A percentile compares a stretch with the other conserved stretches of the same genome.
These are phyloP conservation scores for Cylindroiulus punctatus DNA, from an alignment of 2,888 invertebrate species.

Conservation along the genomic window DNA sequence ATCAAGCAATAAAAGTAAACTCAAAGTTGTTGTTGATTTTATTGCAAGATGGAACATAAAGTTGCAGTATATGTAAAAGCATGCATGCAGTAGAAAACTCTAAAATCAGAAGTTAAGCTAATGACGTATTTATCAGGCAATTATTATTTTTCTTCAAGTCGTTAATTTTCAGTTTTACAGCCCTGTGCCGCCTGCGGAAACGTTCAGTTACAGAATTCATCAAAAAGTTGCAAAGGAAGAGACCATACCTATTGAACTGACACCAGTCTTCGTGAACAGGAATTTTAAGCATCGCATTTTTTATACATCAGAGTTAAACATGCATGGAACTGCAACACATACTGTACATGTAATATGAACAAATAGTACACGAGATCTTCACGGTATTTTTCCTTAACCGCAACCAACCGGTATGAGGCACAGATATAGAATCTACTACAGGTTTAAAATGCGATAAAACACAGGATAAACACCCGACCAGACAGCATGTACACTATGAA, in stretches of 20 bases:
- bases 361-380: background rate
- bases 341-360: no score
- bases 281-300: background rate
- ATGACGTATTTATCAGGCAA: no score
- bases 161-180: no score
- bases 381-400: background rate
- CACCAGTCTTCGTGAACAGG: background rate
- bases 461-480: slow-evolving; percentile 14
- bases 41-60: no score
- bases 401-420: background rate
- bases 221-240: background rate
- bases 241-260: background rate
- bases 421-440: slow-evolving; percentile 14
- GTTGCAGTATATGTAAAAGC: no score
- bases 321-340: no score
- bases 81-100: no score
- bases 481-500: background rate
- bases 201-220: background rate
- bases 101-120: no score
- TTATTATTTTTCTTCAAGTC: no score
- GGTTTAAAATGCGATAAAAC: slow-evolving; percentile 30
- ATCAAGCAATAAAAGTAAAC: no score
- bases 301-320: background rate
- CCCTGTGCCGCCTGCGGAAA: no score
- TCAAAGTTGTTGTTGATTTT: no score